Base-by-base conservation (phyloP, 2,113 vertebrate species). In the Rhinoderma darwinii region DNA sequence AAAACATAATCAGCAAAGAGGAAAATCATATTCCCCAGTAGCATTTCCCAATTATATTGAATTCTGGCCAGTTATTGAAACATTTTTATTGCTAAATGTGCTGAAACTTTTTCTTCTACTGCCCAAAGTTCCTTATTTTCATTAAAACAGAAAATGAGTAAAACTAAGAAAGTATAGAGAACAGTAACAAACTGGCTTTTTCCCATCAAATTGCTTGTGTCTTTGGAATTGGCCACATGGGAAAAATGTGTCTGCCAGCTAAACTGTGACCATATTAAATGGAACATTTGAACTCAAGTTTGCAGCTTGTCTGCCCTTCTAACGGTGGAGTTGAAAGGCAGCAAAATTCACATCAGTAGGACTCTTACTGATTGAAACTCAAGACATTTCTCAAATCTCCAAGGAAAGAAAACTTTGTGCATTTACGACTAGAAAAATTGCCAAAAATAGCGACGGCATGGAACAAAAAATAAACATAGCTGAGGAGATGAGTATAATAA, bases 261-360 rank as follows among this genome's bases (percentile, higher is more conserved):
- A 63, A 81, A 63, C 78, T 63, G 56, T 81, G 78, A 27, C 78
- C 54, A 63, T 63, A 81, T 63, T 81, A 81, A 81, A 81, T 27
- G 78, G 54, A 63, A 81, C 78, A 81, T 81, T 81, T 81, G 78
- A 81, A 81, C 78, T 81, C 78, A 17, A 81, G 54, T 54, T 81
- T 63, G 78, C 78, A 41, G 78, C 54, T 81, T 41, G 22, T 81
- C 78, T 61, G 56, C 54, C 54, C 54, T 81, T 63, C 56, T 81
- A 81, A 81, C 78, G 25, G 37, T 39, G 5, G n/a, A 81, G 78
- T 81, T 81, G 78, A 81, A 81, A 81, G 78, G 78, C 78, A 81
- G 54, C 78, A 81, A 59, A 81, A 63, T 63, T 81, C 54, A 81
- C 56, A 81, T 81, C 78, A 81, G 51, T 81, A 63, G 78, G 78